Evolutionary conservation across 2,888 invertebrate species (phyloP).

Genomic region (Microctonus hyperodae): DNA sequence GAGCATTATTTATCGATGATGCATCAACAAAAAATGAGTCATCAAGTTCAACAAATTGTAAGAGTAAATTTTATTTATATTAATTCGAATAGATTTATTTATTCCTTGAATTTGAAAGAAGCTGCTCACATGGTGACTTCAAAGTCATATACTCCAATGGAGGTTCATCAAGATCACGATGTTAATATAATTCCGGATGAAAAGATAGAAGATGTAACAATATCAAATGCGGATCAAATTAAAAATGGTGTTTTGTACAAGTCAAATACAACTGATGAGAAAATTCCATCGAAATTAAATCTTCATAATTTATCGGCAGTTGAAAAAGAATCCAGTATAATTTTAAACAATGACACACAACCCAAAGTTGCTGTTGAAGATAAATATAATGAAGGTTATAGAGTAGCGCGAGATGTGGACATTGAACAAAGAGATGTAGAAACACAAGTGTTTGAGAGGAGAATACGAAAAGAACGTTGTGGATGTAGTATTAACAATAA

Average conservation of each 20-base stretch:
- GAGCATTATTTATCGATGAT: neutral
- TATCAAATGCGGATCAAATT: neutral
- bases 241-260: neutral
- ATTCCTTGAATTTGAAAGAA: constrained; percentile 2
- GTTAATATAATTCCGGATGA: neutral
- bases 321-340: too few species aligned
- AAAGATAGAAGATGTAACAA: neutral
- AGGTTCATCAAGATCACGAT: neutral
- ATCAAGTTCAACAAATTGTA: neutral
- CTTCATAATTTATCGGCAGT: too few species aligned
- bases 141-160: neutral
- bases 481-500: neutral
- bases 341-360: neutral
- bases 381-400: neutral
- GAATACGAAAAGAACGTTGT: neutral
- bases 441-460: neutral
- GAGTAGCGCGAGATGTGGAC: too few species aligned
- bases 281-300: too few species aligned
- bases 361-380: neutral
- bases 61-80: neutral
- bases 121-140: neutral
- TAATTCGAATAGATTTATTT: constrained; percentile 1
- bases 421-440: neutral
- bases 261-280: neutral
- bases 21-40: neutral